Base-by-base conservation (phyloP, 2,888 invertebrate species). In the Cenopis cana region DNA sequence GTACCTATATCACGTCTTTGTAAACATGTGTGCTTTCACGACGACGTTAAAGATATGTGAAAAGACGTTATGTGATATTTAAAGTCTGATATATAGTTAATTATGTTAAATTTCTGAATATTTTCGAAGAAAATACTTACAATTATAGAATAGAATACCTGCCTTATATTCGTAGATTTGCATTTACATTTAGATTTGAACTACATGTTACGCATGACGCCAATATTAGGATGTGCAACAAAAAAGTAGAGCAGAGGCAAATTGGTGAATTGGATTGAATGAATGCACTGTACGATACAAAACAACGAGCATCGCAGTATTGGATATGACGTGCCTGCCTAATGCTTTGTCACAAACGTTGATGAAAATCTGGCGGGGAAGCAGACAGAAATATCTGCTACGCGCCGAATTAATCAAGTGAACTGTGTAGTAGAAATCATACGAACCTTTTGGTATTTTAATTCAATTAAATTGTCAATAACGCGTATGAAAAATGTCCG, bases 211-310 rank as follows among this genome's bases (percentile, higher is more conserved):
- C 52, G 50, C 60, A 60, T 60, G 60, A 46, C 24, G 50, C 62
- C 36, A 62, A 62, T 62, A 62, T 62, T 62, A 52, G 50, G 20
- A 29, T 18, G 50, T 52, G 33, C 50, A 52, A 20, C 64, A 64
- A 52, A 64, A 33, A 64, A 64, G 52, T 52, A 18, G 52, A 64
- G 20, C 50, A 24, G 36, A 24, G 52, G 38, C 36, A 64, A 64
- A 64, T 64, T 64, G 64, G 52, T 64, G 64, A 64, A 64, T 64
- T 64, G 64, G 64, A 64, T 54, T 64, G 64, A 64, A 62, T 62
- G 62, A 62, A 64, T 64, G 64, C 64, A 64, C 52, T 64, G 54
- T 38, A 38, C 24, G 52, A 64, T 64, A 64, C 64, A 64, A 64
- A 64, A 64, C 14, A 38, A 52, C n/a, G 52, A 54, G 52, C 50